phyloP scores from a whole-genome alignment of 2,797 vertebrate species.

The Limosa lapponica region DNA sequence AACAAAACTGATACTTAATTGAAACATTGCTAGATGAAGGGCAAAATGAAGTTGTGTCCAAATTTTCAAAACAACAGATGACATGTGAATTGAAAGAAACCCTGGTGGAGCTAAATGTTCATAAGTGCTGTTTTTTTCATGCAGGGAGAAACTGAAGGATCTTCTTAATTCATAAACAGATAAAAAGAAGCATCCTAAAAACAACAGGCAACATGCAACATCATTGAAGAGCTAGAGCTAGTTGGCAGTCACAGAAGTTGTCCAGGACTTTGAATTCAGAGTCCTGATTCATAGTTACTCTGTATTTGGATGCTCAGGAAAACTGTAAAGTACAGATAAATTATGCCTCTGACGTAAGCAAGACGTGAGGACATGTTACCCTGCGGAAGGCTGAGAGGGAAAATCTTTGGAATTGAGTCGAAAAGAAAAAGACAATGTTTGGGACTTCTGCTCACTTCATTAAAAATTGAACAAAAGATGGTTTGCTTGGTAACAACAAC shows the following conservation, averaged over 20 bases:
- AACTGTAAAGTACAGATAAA: background rate
- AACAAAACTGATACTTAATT: background rate
- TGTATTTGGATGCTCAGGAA: background rate
- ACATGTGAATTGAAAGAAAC: background rate
- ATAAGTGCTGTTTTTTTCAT: accelerated
- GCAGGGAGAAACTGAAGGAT: background rate
- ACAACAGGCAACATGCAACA: background rate
- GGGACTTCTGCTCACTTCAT: background rate
- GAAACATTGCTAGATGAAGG: background rate
- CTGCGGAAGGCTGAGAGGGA: background rate
- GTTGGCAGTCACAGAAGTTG: background rate
- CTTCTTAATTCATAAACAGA: background rate
- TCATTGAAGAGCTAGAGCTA: background rate
- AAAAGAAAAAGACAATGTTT: background rate
- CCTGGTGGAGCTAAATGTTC: background rate
- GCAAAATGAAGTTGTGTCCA: background rate
- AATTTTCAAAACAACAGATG: background rate
- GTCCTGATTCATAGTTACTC: background rate
- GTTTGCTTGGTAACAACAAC: background rate
- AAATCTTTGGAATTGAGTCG: background rate
- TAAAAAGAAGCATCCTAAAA: background rate
- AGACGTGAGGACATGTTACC: background rate
- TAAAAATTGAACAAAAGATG: background rate
- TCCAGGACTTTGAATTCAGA: background rate
- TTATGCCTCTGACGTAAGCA: background rate